Base-by-base conservation (phyloP, 2,113 vertebrate genomes). In the Oreochromis spilurus region DNA sequence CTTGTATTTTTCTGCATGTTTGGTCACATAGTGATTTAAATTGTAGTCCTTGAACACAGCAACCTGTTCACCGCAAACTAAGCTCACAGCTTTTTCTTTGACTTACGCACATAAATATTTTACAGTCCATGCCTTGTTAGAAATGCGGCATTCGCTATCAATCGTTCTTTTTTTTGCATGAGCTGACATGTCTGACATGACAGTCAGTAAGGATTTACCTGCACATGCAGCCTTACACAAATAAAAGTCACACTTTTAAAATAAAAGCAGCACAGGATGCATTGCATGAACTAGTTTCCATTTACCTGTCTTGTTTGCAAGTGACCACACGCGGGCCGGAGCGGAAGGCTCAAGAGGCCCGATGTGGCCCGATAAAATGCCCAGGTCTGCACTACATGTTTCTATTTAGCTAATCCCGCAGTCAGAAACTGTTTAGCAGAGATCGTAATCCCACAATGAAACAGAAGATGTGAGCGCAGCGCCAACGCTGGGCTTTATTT, bases 211-310 rank as follows among this genome's bases (percentile, higher is more conserved):
- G 34, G 19, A 65, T 65, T 65, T 65, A 65, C 19, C 60, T 65
- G 2, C 34, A 65, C 34, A 38, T 65, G 17, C 34, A 38, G 60
- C 34, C 34, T n/a, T 65, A 12, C 17, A 38, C 60, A n/a, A 58
- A 65, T 65, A 65, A 65, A 65, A 38, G 34, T 7, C 19, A 38
- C 60, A 65, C 60, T 65, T 65, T 65, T 17, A 21, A 65, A 65
- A 65, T 38, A 65, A 21, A 38, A 65, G 60, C 2, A 2, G 6
- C 31, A 65, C 60, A 65, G 60, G 31, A n/a, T 2, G 0, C 31
- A 36, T n/a, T 0, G 2, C 60, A 36, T 36, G 9, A 36, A 36
- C 17, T n/a, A 36, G 4, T 65, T 65, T 65, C 4, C 0, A 0
- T 65, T 12, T 65, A 65, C 1, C n/a, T 65, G 21, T 38, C 34